These are phyloP conservation scores for Ceyx cyanopectus DNA, from an alignment of 2,113 vertebrate genomes.

Conservation along the genomic window DNA sequence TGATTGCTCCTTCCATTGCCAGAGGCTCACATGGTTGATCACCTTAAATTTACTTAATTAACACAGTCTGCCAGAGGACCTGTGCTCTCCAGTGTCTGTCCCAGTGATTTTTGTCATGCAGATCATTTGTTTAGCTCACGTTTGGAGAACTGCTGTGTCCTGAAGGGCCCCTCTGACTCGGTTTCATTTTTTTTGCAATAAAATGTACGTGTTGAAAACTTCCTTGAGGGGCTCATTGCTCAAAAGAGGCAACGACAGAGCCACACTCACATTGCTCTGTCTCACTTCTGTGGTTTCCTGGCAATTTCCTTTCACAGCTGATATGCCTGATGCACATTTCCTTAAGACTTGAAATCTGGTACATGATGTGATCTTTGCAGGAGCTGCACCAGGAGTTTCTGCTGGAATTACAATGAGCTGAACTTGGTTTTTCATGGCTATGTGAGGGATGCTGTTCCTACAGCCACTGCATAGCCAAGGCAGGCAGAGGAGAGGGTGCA, in stretches of 20 bases:
- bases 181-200: background rate
- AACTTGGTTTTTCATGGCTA: background rate
- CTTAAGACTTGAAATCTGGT: background rate
- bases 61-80: background rate
- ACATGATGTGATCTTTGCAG: background rate
- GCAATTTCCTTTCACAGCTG: background rate
- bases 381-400: background rate
- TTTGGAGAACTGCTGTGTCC: background rate
- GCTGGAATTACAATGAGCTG: background rate
- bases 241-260: background rate
- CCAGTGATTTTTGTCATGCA: background rate
- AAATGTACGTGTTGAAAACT: background rate
- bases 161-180: background rate
- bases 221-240: background rate
- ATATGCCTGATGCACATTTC: background rate
- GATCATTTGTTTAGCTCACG: background rate
- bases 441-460: background rate
- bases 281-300: background rate
- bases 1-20: background rate
- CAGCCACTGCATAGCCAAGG: fast-evolving
- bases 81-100: background rate
- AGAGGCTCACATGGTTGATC: background rate
- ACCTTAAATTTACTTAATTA: background rate
- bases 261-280: background rate
- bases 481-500: background rate